Evolutionary conservation across 2,797 vertebrate species (phyloP).

Genomic region (Sebastes cheni): DNA sequence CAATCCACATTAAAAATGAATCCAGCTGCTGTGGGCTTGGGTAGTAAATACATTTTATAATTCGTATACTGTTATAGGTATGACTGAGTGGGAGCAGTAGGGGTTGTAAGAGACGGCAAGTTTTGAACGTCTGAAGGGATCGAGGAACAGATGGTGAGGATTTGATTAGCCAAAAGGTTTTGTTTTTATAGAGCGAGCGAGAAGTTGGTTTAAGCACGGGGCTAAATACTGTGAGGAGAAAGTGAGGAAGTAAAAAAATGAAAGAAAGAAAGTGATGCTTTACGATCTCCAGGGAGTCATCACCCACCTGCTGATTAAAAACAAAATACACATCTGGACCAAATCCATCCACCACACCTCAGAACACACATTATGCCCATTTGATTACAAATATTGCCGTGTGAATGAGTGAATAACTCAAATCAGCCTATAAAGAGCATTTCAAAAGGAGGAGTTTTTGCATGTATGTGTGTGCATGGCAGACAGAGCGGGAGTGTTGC

Average conservation of each 20-base stretch:
- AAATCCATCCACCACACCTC: neutral
- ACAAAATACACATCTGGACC: conserved; percentile 10
- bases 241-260: neutral
- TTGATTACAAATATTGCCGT: neutral
- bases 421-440: neutral
- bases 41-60: neutral
- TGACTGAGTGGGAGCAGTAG: neutral
- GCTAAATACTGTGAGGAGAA: neutral
- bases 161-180: conserved; percentile 49
- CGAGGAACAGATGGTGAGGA: conserved; percentile 52
- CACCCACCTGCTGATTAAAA: conserved; percentile 13
- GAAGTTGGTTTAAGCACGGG: conserved; percentile 13
- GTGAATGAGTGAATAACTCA: neutral
- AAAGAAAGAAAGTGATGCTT: neutral
- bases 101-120: neutral
- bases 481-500: neutral
- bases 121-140: conserved; percentile 31
- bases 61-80: neutral
- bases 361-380: neutral
- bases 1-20: neutral
- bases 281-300: neutral
- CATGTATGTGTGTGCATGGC: neutral
- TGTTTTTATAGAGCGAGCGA: conserved; percentile 40
- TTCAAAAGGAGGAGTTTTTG: neutral
- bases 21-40: neutral